A percentile compares a stretch with the other conserved stretches of the same genome.
Conservation (phyloP, 2,797 vertebrate genomes). For the Lerista edwardsae region DNA sequence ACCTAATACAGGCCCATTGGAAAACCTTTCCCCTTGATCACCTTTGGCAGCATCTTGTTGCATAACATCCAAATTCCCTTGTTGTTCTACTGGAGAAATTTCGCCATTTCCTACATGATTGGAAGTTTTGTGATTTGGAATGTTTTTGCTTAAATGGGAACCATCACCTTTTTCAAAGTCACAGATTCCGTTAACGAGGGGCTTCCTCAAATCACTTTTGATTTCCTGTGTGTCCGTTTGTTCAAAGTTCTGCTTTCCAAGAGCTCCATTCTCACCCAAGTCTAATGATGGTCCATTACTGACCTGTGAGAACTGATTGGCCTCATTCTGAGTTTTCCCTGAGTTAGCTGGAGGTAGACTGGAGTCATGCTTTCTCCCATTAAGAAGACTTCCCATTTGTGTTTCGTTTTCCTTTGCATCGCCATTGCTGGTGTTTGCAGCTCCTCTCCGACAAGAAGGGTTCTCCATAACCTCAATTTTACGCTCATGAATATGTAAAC, state of each 20-base stretch:
- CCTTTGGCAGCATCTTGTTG: conserved; percentile 99
- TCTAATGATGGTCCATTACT: conserved; percentile 91
- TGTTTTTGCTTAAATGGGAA: conserved; percentile 96
- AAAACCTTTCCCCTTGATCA: conserved; percentile 92
- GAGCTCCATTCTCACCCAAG: conserved; percentile 85
- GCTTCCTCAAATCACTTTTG: conserved; percentile 90
- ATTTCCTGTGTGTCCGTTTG: conserved; percentile 79
- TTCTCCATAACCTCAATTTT: conserved; percentile 99
- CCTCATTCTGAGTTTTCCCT: conserved; percentile 95
- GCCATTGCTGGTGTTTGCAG: conserved; percentile 93
- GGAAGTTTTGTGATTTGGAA: conserved; percentile 99
- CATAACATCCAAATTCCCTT: conserved; percentile 83
- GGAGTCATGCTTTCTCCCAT: conserved; percentile 96
- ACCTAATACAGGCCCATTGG: conserved; percentile 90
- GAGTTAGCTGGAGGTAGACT: conserved; percentile 99
- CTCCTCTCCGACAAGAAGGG: conserved; percentile 89
- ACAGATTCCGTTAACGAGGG: conserved; percentile 96
- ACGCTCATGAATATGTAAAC: conserved; percentile 95
- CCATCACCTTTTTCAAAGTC: conserved; percentile 94
- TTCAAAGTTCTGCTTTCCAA: conserved; percentile 85
- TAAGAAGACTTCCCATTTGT: conserved; percentile 91
- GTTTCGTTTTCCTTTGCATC: conserved; percentile 85
- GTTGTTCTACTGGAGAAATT: conserved; percentile 86
- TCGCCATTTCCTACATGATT: conserved; percentile 99
- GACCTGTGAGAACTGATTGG: conserved; percentile 82